Evolutionary conservation across 2,888 invertebrate genomes (phyloP).

Genomic region (Zaprionus lineosus): DNA sequence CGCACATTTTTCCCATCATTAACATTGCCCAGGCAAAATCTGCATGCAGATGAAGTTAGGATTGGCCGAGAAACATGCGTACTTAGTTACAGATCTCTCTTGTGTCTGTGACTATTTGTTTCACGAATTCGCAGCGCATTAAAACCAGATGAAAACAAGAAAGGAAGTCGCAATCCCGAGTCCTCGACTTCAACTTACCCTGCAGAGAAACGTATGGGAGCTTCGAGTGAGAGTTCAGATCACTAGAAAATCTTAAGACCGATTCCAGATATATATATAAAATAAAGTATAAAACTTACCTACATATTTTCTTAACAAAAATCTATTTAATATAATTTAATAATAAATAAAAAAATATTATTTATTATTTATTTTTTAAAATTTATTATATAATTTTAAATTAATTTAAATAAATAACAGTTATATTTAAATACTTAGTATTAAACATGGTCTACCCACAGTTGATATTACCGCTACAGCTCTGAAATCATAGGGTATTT

Average conservation of each 20-base stretch:
- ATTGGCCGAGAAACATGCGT: constrained; percentile 76
- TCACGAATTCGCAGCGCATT: constrained; percentile 79
- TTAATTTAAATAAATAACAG: too few species aligned
- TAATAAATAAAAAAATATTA: too few species aligned
- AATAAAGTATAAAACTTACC: too few species aligned
- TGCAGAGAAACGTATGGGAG: background rate
- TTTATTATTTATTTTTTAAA: too few species aligned
- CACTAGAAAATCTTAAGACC: too few species aligned
- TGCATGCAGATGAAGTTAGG: constrained; percentile 65
- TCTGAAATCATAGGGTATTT: constrained; percentile 23
- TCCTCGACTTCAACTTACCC: background rate
- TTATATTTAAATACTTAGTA: too few species aligned
- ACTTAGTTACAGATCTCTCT: constrained; percentile 59
- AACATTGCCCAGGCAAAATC: constrained; percentile 66
- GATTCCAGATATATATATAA: too few species aligned
- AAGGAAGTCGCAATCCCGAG: background rate
- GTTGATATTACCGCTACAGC: background rate
- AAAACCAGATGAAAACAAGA: constrained; percentile 22
- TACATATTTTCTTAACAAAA: too few species aligned
- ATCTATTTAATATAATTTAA: too few species aligned
- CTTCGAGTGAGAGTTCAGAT: too few species aligned
- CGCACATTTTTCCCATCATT: constrained; percentile 67
- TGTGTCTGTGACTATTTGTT: constrained; percentile 68
- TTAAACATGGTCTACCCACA: background rate
- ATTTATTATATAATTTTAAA: too few species aligned